Base-by-base conservation (phyloP, 2,888 invertebrate genomes). In the Eucera pruinosa region DNA sequence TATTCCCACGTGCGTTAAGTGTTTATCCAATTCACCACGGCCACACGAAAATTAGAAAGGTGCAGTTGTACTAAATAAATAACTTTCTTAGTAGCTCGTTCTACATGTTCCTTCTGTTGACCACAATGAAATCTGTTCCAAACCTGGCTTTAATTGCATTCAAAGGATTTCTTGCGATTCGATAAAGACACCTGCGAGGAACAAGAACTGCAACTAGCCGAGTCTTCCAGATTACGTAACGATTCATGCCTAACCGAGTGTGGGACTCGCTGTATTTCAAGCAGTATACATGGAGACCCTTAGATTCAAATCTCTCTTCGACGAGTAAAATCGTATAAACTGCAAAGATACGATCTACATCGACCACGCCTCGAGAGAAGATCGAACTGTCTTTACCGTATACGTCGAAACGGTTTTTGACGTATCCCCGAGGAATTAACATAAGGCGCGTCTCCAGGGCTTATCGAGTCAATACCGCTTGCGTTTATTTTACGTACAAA, bases 151-250 rank as follows among this genome's bases (percentile, higher is more conserved):
- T 84, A 84, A 84, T 84, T 84, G 84, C 75, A 67, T 70, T 50
- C 76, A 77, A 84, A 82, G 77, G 75, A 73, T 78, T 74, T 80
- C 75, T 58, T 54, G 68, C 50, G 70, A 67, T 71, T 4, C 62
- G 62, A 78, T 75, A 78, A 77, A 84, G 82, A 84, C 84, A 84
- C 84, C 84, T 84, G 84, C 84, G 55, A 77, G 66, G 64, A 74
- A 81, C 74, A 54, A 70, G 74, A 67, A 72, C 47, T 69, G 72
- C 82, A 80, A 69, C 75, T 78, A 84, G 61, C 65, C 75, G 82
- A 75, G 80, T 84, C 82, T 84, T 84, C 85, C 75, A 84, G 78
- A 84, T 84, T 84, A 73, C 85, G 78, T 66, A 84, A 84, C 66
- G 75, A 80, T 57, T 66, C 77, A 73, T 78, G 71, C 68, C 80